Conservation (phyloP, 2,797 vertebrate species). For the Brachyalestes nurse region DNA sequence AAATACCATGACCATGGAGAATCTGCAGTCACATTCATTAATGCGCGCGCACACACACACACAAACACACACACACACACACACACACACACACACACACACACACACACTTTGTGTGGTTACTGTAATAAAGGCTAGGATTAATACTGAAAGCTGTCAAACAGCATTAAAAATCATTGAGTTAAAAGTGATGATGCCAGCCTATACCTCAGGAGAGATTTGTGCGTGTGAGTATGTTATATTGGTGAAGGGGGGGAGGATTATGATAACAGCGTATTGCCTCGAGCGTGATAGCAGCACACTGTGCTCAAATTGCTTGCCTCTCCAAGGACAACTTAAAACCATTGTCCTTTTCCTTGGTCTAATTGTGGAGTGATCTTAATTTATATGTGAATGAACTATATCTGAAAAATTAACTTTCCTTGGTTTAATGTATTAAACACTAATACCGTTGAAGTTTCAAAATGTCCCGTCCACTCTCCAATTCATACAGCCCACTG, state of each 20-base stretch:
- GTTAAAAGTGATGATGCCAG: constrained; percentile 7
- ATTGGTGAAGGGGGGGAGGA: neutral
- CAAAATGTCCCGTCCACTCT: neutral
- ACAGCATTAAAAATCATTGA: neutral
- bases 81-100: neutral
- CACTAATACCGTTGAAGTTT: too few relatives aligned
- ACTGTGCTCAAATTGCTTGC: neutral
- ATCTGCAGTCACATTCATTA: neutral
- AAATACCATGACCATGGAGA: neutral
- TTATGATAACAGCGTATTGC: neutral
- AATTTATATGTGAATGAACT: neutral
- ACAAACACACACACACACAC: constrained; percentile 6
- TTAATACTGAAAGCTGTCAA: constrained; percentile 2
- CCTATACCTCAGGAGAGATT: neutral
- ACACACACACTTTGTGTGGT: neutral
- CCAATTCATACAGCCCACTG: neutral
- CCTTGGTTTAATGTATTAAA: too few relatives aligned
- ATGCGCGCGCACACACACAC: neutral
- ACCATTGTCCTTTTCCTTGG: neutral
- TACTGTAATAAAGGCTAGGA: neutral
- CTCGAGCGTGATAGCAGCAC: neutral
- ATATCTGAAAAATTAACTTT: too few relatives aligned
- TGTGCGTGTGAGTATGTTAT: neutral
- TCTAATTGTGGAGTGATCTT: neutral
- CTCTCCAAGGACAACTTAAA: neutral